Evolutionary conservation across 1,140 invertebrate species (phyloP), one percentile per base, ranked within the genome.

Genomic region (Drosophila nigromelanica): DNA sequence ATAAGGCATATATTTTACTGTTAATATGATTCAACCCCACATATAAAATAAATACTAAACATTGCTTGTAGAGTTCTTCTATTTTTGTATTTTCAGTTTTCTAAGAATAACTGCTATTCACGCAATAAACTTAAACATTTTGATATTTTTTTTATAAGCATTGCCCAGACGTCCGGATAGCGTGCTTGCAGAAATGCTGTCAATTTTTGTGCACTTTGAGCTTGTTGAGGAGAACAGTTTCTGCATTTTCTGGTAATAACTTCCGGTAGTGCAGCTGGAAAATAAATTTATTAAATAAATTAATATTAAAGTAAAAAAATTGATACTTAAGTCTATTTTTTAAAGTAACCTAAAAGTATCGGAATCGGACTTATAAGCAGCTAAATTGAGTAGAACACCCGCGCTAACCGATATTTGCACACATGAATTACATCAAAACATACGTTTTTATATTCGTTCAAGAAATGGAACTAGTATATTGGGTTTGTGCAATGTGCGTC

Each of bases 101-200:
- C 27, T 18, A 35, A 18, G 14, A 33, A 18, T 45, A 58, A 58
- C 55, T 45, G 15, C 43, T 30, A 58, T 33, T 45, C 24, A 33
- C 14, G 40, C n/a, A 58, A 27, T 45, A 18, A 33, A 48, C 42
- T 82, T 86, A 90, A 55, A 63, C 75, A 48, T 73, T 91, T 39
- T 89, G 77, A 40, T 93, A 93, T 89, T 93, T 93, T 93, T 61
- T 92, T 62, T n/a, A 93, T 80, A 35, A 93, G 81, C 76, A 92
- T 92, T 5, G 91, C 92, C 93, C 93, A 93, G 40, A 93, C 92
- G 64, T 93, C 92, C 8, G 93, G 93, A 86, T 93, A 93, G 66
- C 92, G 92, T 4, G 86, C 90, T 83, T 93, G 92, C 30, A 93
- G 90, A 67, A 93, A 93, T 33, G 91, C 78, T 24, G 92, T 92